Percentiles rank a stretch among this genome's conserved stretches.
These are phyloP conservation scores for Archips crataeganus DNA, from an alignment of 2,888 invertebrate species.

Conservation along the genomic window DNA sequence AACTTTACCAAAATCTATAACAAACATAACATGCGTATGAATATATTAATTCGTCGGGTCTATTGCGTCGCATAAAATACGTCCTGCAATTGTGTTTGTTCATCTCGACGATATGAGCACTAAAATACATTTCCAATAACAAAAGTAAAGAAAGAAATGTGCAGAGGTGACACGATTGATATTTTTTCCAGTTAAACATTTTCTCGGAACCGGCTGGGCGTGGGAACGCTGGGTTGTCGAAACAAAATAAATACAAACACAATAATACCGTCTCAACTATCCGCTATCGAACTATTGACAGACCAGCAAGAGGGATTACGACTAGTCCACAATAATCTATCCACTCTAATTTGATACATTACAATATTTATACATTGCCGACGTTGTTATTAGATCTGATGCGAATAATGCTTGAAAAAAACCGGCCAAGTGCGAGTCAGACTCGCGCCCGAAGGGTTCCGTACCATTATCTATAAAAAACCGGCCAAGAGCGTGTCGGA, in stretches of 20 bases:
- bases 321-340: slow-evolving; percentile 12
- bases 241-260: slow-evolving; percentile 72
- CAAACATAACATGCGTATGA: no score
- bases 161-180: slow-evolving; percentile 46
- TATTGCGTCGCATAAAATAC: not conserved
- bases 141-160: slow-evolving; percentile 40
- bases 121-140: slow-evolving; percentile 18
- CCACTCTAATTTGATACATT: slow-evolving; percentile 2
- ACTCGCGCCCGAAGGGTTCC: no score
- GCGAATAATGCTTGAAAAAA: no score
- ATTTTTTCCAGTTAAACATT: slow-evolving; percentile 57
- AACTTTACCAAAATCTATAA: no score
- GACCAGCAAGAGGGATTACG: slow-evolving; percentile 44
- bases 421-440: no score
- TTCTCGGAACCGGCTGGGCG: slow-evolving; percentile 62
- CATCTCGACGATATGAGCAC: not conserved
- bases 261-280: slow-evolving; percentile 55
- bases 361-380: slow-evolving; percentile 4
- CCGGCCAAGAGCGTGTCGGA: no score
- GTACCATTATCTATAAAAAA: no score
- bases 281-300: slow-evolving; percentile 71
- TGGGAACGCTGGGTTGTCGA: slow-evolving; percentile 62
- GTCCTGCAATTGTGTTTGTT: not conserved
- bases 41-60: not conserved
- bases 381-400: no score